Evolutionary conservation across 2,797 vertebrate genomes (phyloP).

Genomic region (Stomatorhinus walkeri): DNA sequence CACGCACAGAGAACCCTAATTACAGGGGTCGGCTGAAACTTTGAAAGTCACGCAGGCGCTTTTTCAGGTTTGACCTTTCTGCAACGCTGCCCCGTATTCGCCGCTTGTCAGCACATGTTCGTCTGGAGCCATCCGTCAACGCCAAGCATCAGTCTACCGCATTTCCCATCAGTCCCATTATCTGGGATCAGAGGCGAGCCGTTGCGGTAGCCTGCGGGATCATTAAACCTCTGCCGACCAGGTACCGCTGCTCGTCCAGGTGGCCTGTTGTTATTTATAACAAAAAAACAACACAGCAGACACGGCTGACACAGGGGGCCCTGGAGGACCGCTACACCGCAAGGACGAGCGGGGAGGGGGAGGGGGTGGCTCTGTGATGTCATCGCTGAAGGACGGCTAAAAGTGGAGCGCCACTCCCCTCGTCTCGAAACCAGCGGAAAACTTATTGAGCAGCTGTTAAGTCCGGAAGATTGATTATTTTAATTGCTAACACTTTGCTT

Average conservation of each 20-base stretch:
- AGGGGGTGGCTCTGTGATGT: conserved; percentile 48
- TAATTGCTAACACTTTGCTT: conserved; percentile 91
- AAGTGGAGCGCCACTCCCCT: conserved; percentile 55
- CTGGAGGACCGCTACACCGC: conserved; percentile 47
- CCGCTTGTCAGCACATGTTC: conserved; percentile 87
- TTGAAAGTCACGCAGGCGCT: conserved; percentile 72
- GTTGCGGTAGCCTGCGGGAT: conserved; percentile 63
- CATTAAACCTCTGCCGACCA: conserved; percentile 66
- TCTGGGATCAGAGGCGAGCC: conserved; percentile 58
- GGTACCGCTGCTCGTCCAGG: conserved; percentile 68
- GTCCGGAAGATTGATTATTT: conserved; percentile 96
- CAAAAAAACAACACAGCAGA: conserved; percentile 61
- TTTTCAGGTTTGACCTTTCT: conserved; percentile 82
- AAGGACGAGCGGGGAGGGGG: conserved; percentile 37
- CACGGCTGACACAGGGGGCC: conserved; percentile 51
- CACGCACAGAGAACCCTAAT: conserved; percentile 28
- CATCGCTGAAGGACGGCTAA: conserved; percentile 70
- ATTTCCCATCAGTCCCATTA: conserved; percentile 85
- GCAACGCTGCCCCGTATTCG: conserved; percentile 86
- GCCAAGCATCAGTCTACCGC: conserved; percentile 88
- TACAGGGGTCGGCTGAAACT: conserved; percentile 50
- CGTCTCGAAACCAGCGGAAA: conserved; percentile 70
- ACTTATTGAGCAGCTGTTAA: conserved; percentile 96
- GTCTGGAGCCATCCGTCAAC: conserved; percentile 86
- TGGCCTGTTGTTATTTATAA: conserved; percentile 53